Base-by-base conservation (phyloP, 2,797 vertebrate species). In the Otolemur crassicaudatus region DNA sequence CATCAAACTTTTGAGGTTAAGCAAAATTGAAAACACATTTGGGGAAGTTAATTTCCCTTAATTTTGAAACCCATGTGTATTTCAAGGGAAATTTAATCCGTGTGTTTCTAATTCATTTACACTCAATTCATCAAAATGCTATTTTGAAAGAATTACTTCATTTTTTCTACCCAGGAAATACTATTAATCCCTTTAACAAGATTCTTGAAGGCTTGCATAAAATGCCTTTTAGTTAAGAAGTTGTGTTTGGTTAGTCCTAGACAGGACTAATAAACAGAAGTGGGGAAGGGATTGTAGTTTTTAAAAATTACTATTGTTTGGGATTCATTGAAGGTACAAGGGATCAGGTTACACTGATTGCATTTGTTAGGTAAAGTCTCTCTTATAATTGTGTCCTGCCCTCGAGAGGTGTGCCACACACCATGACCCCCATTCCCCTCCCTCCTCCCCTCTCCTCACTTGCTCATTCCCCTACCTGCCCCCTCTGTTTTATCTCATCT, bases 61-160 rank as follows among this genome's bases (percentile, higher is more conserved):
- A 97, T 97, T 98, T 97, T 88, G 87, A 97, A 97, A 96, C 95
- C 91, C 89, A 95, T 94, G 96, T 97, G 91, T 97, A 97, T 98
- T 97, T 97, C 76, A 95, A 97, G 97, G 93, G 95, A 96, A 97
- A 97, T 96, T 96, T 95, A 97, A 97, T 96, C 96, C 19, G 22
- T 97, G 97, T 97, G 97, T 97, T 97, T 97, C 94, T 97, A 97
- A 97, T 97, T 97, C 96, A 97, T 98, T 98, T 97, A 97, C 92
- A 97, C 94, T 97, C 77, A 97, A 97, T 95, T 98, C 94, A 97
- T 97, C 87, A 97, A 97, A 97, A 97, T 92, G 63, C 91, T 97
- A 97, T 97, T 97, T 97, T 96, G 96, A 96, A 96, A 96, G 67
- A 97, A 89, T 95, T 93, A 94, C 96, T 97, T 96, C 79, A 95